Conservation (phyloP, 2,797 vertebrate genomes). For the Valencia hispanica region DNA sequence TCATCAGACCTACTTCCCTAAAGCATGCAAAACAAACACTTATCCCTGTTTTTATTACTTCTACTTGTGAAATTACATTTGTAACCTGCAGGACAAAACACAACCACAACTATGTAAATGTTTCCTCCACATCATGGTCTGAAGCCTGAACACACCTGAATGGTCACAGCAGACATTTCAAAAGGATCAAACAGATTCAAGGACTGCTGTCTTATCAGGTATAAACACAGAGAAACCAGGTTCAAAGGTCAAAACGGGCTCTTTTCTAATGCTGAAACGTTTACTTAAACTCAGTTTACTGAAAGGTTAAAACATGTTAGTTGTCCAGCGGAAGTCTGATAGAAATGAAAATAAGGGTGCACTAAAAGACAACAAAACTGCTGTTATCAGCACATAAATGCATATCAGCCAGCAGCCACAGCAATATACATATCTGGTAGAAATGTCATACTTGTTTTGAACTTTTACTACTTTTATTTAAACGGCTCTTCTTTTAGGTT, state of each 20-base stretch:
- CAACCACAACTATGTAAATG: not conserved
- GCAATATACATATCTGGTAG: slow-evolving; percentile 12
- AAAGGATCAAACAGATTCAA: slow-evolving; percentile 32
- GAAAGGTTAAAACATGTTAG: not conserved
- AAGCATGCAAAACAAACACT: not conserved
- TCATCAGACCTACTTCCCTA: slow-evolving; percentile 23
- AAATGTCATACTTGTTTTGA: not conserved
- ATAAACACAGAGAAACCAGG: slow-evolving; percentile 37
- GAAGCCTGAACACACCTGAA: slow-evolving; percentile 38
- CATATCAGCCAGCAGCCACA: not conserved
- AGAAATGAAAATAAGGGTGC: slow-evolving; percentile 13
- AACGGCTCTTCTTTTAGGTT: not conserved
- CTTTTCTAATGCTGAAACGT: slow-evolving; percentile 6
- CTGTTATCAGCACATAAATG: slow-evolving; percentile 9
- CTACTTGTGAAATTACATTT: slow-evolving; percentile 5
- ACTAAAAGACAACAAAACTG: not conserved
- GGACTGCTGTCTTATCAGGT: slow-evolving; percentile 42
- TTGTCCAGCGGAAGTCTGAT: not conserved
- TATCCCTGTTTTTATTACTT: slow-evolving; percentile 12
- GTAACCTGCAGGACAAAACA: not conserved
- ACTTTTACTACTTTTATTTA: slow-evolving; percentile 29
- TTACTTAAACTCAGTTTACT: slow-evolving; percentile 4
- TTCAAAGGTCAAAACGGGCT: slow-evolving; percentile 40
- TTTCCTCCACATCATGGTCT: not conserved
- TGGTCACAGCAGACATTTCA: slow-evolving; percentile 34